Conservation (phyloP, 2,888 invertebrate species). For the Diploptera punctata region DNA sequence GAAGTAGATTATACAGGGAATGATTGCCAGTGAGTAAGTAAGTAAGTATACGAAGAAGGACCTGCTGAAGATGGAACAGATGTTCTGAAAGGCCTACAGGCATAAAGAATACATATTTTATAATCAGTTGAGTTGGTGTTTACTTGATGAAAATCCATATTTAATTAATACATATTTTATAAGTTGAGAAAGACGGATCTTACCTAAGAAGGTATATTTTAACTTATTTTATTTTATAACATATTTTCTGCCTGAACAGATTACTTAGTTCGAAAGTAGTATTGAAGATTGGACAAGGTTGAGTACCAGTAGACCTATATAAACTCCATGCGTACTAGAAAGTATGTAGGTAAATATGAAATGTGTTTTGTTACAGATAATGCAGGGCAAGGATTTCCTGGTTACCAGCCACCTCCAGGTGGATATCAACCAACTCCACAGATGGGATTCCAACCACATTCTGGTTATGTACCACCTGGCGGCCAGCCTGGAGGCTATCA, state of each 20-base stretch:
- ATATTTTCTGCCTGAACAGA: background rate
- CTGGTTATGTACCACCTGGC: constrained; percentile 32
- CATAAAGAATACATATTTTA: too few species aligned
- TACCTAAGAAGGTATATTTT: too few species aligned
- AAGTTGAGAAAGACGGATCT: too few species aligned
- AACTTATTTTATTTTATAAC: background rate
- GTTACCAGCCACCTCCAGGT: constrained; percentile 46
- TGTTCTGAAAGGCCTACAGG: too few species aligned
- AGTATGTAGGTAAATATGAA: background rate
- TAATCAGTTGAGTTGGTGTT: too few species aligned
- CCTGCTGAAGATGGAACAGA: too few species aligned
- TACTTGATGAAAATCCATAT: too few species aligned
- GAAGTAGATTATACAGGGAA: too few species aligned
- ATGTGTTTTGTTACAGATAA: background rate
- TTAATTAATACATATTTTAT: too few species aligned
- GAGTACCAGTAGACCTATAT: background rate
- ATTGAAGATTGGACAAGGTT: too few species aligned
- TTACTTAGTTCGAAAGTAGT: background rate
- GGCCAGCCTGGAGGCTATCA: constrained; percentile 32
- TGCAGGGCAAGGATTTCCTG: background rate
- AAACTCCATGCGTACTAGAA: background rate
- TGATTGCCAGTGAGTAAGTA: too few species aligned
- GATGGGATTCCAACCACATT: constrained; percentile 30
- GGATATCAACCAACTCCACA: constrained; percentile 54
- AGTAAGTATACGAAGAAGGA: too few species aligned